Conservation (phyloP, 2,113 vertebrate genomes). For the Aegotheles bennettii region DNA sequence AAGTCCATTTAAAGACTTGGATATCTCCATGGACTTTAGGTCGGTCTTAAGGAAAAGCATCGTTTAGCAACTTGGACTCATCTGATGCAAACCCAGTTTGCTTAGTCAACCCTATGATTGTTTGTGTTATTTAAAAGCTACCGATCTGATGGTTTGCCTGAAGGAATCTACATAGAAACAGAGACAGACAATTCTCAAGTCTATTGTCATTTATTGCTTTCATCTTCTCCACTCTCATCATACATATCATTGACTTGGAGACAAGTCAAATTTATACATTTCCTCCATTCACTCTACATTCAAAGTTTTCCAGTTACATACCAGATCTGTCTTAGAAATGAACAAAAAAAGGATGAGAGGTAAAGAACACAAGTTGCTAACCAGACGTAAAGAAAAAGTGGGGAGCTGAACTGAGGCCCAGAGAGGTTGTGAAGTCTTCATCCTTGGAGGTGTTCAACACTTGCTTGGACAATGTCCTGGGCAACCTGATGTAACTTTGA, state of each 20-base stretch:
- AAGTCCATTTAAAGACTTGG: background rate
- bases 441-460: background rate
- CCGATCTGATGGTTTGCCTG: background rate
- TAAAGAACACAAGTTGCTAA: background rate
- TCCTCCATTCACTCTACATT: background rate
- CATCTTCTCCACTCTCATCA: background rate
- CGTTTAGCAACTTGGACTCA: background rate
- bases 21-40: background rate
- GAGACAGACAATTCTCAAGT: background rate
- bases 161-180: background rate
- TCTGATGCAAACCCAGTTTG: background rate
- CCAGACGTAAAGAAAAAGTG: background rate
- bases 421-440: background rate
- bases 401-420: background rate
- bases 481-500: background rate
- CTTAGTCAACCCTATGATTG: background rate
- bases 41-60: background rate
- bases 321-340: background rate
- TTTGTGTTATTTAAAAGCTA: conserved; percentile 10
- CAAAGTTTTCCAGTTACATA: background rate
- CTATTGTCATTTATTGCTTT: conserved; percentile 20
- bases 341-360: background rate
- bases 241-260: background rate
- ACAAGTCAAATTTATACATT: background rate
- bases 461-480: background rate